phyloP scores from a whole-genome alignment of 2,888 invertebrate species.

The Pristionchus entomophagus region DNA sequence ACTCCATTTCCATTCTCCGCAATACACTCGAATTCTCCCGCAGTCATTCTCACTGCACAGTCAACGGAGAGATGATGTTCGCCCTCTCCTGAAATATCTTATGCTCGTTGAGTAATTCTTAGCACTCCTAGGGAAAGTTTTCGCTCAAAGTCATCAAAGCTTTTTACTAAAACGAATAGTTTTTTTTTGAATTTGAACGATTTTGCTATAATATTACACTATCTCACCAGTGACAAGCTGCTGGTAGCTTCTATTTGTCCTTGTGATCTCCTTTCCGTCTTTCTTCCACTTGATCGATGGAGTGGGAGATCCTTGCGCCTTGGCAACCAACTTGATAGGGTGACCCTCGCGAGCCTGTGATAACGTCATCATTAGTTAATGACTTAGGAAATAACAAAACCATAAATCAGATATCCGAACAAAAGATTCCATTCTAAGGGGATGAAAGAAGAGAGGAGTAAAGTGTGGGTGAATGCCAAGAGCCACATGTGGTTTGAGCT shows the following conservation, averaged over 20 bases:
- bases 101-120: too few species aligned
- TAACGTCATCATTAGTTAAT: too few species aligned
- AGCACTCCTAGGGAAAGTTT: too few species aligned
- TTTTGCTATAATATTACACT: background rate
- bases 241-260: conserved; percentile 62
- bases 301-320: conserved; percentile 66
- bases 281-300: conserved; percentile 71
- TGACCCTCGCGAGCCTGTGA: conserved; percentile 66
- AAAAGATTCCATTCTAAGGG: background rate
- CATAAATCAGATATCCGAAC: too few species aligned
- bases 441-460: background rate
- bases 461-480: background rate
- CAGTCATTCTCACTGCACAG: conserved; percentile 70
- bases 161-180: too few species aligned
- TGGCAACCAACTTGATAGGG: conserved; percentile 64
- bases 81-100: conserved; percentile 56
- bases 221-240: conserved; percentile 46
- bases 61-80: conserved; percentile 67
- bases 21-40: conserved; percentile 78
- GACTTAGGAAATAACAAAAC: too few species aligned
- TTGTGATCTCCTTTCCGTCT: conserved; percentile 67
- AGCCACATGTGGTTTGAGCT: conserved; percentile 27
- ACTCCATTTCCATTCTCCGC: conserved; percentile 77
- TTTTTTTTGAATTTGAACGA: background rate
- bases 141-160: too few species aligned